phyloP scores from a whole-genome alignment of 1,140 invertebrate species.

The Papilio aristodemus region DNA sequence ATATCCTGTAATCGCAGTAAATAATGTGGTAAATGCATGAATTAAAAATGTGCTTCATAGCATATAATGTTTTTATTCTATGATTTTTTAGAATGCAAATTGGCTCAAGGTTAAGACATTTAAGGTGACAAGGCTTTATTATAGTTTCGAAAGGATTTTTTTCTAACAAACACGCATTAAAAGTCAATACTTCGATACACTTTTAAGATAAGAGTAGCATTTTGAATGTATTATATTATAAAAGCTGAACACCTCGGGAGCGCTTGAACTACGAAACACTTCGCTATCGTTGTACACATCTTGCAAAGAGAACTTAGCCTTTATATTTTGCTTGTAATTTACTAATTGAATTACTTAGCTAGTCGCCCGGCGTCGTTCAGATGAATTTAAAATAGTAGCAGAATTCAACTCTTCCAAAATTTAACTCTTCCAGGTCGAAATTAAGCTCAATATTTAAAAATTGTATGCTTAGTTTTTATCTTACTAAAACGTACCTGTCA shows the following conservation, averaged over 20 bases:
- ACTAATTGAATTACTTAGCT: too few species aligned
- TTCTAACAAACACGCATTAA: slow-evolving; percentile 18
- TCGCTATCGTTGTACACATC: not conserved
- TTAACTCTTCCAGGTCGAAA: too few species aligned
- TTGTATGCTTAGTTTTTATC: too few species aligned
- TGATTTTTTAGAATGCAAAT: slow-evolving; percentile 26
- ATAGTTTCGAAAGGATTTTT: slow-evolving; percentile 29
- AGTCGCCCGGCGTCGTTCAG: too few species aligned
- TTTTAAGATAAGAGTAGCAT: slow-evolving; percentile 26
- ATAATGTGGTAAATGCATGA: too few species aligned
- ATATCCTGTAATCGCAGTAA: too few species aligned
- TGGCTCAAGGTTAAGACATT: slow-evolving; percentile 23
- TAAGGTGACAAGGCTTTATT: slow-evolving; percentile 29
- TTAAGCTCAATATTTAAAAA: too few species aligned
- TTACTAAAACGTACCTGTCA: too few species aligned
- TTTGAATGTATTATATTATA: slow-evolving; percentile 29
- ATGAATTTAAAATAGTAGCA: too few species aligned
- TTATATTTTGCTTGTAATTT: not conserved
- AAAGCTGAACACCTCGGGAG: slow-evolving; percentile 22
- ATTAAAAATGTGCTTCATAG: not conserved
- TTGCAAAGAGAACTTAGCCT: slow-evolving; percentile 21
- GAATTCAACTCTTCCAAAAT: too few species aligned
- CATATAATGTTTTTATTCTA: not conserved
- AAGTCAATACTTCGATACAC: slow-evolving; percentile 26
- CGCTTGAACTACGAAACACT: slow-evolving; percentile 21